A percentile compares a stretch with the other conserved stretches of the same genome.
Conservation (phyloP, 2,113 vertebrate species). For the Progne subis region DNA sequence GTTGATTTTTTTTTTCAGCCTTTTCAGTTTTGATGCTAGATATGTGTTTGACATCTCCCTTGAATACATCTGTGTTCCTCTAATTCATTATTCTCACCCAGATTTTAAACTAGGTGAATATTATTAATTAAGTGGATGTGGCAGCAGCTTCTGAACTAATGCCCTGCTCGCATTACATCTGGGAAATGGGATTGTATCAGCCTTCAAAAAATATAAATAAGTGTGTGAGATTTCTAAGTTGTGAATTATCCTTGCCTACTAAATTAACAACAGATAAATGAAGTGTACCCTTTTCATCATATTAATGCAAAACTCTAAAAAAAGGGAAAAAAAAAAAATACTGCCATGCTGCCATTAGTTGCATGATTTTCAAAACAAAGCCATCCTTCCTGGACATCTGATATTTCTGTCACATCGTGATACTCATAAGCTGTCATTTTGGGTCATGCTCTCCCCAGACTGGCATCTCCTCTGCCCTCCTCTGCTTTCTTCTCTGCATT, state of each 20-base stretch:
- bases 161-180: conserved; percentile 18
- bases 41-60: not conserved
- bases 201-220: conserved; percentile 27
- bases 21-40: conserved; percentile 12
- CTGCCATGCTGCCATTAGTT: not conserved
- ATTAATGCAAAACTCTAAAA: not conserved
- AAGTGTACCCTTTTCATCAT: not conserved
- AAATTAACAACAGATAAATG: not conserved
- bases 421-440: not conserved
- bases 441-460: not conserved
- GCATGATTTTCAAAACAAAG: not conserved
- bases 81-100: conserved; percentile 2
- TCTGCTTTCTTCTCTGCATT: too few species aligned
- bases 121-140: conserved; percentile 36
- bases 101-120: not conserved
- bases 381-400: not conserved
- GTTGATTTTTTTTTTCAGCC: not conserved
- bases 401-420: not conserved
- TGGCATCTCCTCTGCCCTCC: not conserved
- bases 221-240: not conserved
- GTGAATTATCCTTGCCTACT: not conserved
- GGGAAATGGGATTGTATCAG: not conserved
- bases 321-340: not conserved
- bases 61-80: not conserved
- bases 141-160: conserved; percentile 38